phyloP scores from a whole-genome alignment of 2,797 vertebrate genomes.

The Columba guinea region DNA sequence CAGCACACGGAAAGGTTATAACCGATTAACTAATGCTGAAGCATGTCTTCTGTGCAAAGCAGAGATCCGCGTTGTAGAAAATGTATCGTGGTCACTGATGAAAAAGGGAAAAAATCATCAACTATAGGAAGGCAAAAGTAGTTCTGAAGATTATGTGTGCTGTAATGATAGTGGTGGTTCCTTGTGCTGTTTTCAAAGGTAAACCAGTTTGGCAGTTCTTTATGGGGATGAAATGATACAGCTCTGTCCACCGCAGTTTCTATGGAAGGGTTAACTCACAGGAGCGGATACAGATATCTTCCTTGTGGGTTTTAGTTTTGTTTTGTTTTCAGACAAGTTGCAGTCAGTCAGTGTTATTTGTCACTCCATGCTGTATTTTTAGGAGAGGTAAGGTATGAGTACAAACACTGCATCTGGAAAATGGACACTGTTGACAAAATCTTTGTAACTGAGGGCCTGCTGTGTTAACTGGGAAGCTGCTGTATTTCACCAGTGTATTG shows the following conservation, averaged over 20 bases:
- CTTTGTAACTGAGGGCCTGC: not conserved
- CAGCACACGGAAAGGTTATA: not conserved
- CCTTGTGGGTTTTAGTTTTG: not conserved
- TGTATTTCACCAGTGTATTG: not conserved
- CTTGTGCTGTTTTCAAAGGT: not conserved
- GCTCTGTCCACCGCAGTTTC: not conserved
- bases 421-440: not conserved
- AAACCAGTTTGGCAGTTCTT: not conserved
- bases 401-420: not conserved
- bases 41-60: not conserved
- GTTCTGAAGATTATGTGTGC: not conserved
- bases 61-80: fast-evolving
- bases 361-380: not conserved
- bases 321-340: not conserved
- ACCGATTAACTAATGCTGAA: not conserved
- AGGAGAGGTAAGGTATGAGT: not conserved
- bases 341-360: not conserved
- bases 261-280: fast-evolving
- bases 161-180: not conserved
- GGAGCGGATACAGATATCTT: not conserved
- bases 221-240: not conserved
- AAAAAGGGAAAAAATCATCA: not conserved
- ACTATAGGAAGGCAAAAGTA: not conserved
- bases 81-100: fast-evolving
- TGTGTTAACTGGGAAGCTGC: not conserved